Evolutionary conservation across 2,888 invertebrate species (phyloP).

Genomic region (Osmoderma eremita): DNA sequence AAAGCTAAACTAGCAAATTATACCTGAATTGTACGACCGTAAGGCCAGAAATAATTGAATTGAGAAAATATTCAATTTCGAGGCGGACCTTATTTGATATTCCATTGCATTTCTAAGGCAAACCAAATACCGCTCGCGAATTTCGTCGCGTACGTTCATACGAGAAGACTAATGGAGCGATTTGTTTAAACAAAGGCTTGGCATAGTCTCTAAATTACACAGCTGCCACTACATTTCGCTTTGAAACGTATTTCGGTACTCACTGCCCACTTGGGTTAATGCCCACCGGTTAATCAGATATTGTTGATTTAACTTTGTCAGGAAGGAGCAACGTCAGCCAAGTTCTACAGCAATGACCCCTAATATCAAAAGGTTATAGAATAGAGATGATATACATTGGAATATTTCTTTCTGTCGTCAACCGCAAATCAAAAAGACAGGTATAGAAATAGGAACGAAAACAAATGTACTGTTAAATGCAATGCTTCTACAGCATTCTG

Average conservation of each 20-base stretch:
- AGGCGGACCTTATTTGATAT: slow-evolving; percentile 5
- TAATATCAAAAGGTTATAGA: too few species aligned
- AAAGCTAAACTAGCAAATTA: too few species aligned
- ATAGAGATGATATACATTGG: background rate
- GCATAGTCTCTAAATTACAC: slow-evolving; percentile 25
- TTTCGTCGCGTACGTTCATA: slow-evolving; percentile 7
- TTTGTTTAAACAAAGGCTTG: slow-evolving; percentile 23
- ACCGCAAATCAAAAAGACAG: too few species aligned
- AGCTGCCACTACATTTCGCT: slow-evolving; percentile 5
- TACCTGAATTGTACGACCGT: too few species aligned
- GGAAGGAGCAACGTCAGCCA: slow-evolving; percentile 1
- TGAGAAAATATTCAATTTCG: background rate
- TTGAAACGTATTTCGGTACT: slow-evolving; percentile 16
- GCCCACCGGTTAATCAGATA: slow-evolving; percentile 5
- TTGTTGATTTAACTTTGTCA: background rate
- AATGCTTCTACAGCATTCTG: too few species aligned
- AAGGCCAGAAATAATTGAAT: slow-evolving; percentile 10
- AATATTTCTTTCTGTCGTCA: background rate
- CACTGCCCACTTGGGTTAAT: slow-evolving; percentile 23
- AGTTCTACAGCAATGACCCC: background rate
- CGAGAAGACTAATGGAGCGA: slow-evolving; percentile 20
- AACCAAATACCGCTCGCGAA: background rate
- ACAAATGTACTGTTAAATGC: too few species aligned
- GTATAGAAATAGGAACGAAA: too few species aligned
- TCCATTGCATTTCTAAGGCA: background rate